Evolutionary conservation across 2,113 vertebrate species (phyloP).

Genomic region (Dipodomys merriami): DNA sequence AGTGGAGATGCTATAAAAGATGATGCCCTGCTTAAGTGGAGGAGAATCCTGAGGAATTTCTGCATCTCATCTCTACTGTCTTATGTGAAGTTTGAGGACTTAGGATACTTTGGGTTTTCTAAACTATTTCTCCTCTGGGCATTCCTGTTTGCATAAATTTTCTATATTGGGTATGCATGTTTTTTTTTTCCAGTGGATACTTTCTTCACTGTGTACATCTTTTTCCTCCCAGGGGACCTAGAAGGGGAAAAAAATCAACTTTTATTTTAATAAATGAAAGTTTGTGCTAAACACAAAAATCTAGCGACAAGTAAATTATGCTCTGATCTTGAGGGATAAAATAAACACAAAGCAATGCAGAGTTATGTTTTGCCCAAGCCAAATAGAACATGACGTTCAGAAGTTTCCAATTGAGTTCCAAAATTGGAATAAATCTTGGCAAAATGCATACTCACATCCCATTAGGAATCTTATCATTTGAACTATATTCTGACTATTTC

Average conservation of each 20-base stretch:
- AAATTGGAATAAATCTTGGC: slow-evolving; percentile 82
- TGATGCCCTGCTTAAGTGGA: slow-evolving; percentile 1
- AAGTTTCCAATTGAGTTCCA: slow-evolving; percentile 78
- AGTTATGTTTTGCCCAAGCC: slow-evolving; percentile 63
- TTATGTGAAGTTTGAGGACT: slow-evolving; percentile 45
- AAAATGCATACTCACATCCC: slow-evolving; percentile 68
- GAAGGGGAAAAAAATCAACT: slow-evolving; percentile 30
- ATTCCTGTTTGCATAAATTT: slow-evolving; percentile 51
- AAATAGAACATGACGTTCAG: slow-evolving; percentile 81
- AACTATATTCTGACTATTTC: slow-evolving; percentile 61
- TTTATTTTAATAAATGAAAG: slow-evolving; percentile 73
- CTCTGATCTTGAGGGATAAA: slow-evolving; percentile 79
- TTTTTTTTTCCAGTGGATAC: slow-evolving; percentile 58
- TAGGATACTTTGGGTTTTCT: slow-evolving; percentile 41
- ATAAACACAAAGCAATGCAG: slow-evolving; percentile 75
- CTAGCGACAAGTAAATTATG: slow-evolving; percentile 72
- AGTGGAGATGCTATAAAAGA: neutral
- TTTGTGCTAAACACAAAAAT: slow-evolving; percentile 73
- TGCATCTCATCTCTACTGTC: neutral
- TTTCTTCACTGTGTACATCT: slow-evolving; percentile 59
- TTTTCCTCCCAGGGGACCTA: slow-evolving; percentile 16
- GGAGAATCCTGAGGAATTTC: slow-evolving; percentile 27
- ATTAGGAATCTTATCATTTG: slow-evolving; percentile 77
- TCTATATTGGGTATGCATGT: slow-evolving; percentile 33
- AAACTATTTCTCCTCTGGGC: slow-evolving; percentile 50